Base-by-base conservation (phyloP, 2,113 vertebrate genomes). In the Polypterus senegalus region DNA sequence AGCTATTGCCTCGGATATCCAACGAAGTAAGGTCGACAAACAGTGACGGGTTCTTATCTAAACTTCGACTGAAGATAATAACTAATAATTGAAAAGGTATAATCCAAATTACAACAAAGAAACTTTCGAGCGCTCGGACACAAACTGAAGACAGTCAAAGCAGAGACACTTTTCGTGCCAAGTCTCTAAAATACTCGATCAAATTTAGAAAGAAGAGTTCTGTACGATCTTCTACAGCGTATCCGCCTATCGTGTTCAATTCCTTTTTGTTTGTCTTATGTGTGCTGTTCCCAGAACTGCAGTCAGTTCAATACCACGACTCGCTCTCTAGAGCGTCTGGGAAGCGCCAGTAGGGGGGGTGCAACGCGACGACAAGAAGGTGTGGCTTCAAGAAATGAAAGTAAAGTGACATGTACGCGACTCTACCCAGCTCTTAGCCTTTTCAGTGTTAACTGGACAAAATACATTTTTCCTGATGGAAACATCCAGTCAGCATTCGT, bases 291-390 rank as follows among this genome's bases (percentile, higher is more conserved):
- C 48, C 8, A 9, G 52, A 46, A 60, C 52, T 27, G 6, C 46
- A 27, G 27, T 3, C 53, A 46, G 58, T 4, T 11, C 59, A 6
- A 1, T 9, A 3, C 47, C 47, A 3, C 27, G 7, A 54, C 43
- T 47, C 47, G 47, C 27, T 49, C 5, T 27, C 9, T 5, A 44
- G 27, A 54, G 48, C 44, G 6, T 46, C 48, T 52, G 60, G 54
- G 45, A 61, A 57, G 10, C 65, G 53, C 65, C 65, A 52, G 54
- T 51, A 61, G 61, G 43, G 61, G 61, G 61, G 8, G 60, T 27
- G 54, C 2, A 6, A 9, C 11, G n/a, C 44, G 10, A 10, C 51
- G 48, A 8, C 46, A 27, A 27, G 2, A 27, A 2, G 27, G 27
- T 27, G 27, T 27, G 27, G 27, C 27, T 27, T 27, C 27, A 27